A percentile compares a stretch with the other conserved stretches of the same genome.
phyloP scores from a whole-genome alignment of 2,888 invertebrate species.

The Chydorus sphaericus region DNA sequence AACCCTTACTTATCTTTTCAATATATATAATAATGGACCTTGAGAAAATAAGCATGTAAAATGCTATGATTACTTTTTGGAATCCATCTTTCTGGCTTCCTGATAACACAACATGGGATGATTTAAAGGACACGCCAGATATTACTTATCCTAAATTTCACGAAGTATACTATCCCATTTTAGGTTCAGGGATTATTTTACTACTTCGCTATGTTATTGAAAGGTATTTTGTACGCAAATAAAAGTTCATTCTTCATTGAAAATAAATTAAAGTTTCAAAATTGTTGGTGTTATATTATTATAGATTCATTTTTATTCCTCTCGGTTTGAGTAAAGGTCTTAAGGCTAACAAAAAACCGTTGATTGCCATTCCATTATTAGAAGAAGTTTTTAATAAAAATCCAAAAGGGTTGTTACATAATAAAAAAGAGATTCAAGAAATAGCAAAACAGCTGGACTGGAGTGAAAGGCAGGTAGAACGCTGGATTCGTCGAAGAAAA shows the following conservation, averaged over 20 bases:
- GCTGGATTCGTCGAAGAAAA: slow-evolving; percentile 74
- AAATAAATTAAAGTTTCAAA: too few relatives aligned
- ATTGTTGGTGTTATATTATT: too few relatives aligned
- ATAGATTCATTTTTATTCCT: slow-evolving; percentile 18
- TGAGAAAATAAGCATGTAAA: too few relatives aligned
- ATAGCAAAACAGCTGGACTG: slow-evolving; percentile 70
- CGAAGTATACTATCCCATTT: slow-evolving; percentile 56
- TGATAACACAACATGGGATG: slow-evolving; percentile 76
- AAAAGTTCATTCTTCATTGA: background rate
- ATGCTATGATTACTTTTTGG: slow-evolving; percentile 46
- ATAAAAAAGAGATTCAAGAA: slow-evolving; percentile 56
- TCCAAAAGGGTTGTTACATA: slow-evolving; percentile 47
- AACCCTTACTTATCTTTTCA: too few relatives aligned
- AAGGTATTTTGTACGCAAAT: slow-evolving; percentile 59
- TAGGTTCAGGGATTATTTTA: slow-evolving; percentile 63
- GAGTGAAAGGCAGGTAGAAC: slow-evolving; percentile 71
- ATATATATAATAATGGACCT: too few relatives aligned
- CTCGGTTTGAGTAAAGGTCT: slow-evolving; percentile 12
- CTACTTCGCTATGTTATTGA: slow-evolving; percentile 60
- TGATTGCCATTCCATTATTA: slow-evolving; percentile 16
- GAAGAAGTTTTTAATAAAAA: slow-evolving; percentile 17
- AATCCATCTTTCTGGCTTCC: slow-evolving; percentile 80
- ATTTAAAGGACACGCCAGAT: slow-evolving; percentile 53
- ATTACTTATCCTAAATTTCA: slow-evolving; percentile 55
- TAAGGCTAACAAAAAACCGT: slow-evolving; percentile 6